These are phyloP conservation scores for Clunio marinus DNA, from an alignment of 2,888 invertebrate species.

Conservation along the genomic window DNA sequence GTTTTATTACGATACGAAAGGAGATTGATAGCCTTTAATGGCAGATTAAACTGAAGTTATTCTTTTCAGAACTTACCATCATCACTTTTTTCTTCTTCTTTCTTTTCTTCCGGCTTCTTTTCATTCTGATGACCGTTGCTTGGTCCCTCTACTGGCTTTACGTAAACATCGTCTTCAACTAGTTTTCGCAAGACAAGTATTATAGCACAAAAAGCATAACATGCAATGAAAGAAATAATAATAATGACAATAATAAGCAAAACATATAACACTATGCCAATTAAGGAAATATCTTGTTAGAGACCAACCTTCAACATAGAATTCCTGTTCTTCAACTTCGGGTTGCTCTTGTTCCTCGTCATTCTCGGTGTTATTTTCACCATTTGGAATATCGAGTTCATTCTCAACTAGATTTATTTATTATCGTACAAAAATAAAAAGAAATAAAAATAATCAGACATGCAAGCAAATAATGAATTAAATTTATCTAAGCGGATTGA, in stretches of 20 bases:
- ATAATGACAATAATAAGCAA: too few relatives aligned
- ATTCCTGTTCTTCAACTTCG: conserved; percentile 37
- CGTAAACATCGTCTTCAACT: conserved; percentile 33
- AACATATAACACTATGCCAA: neutral
- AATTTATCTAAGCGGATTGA: too few relatives aligned
- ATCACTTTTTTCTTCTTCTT: conserved; percentile 25
- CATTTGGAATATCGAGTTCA: conserved; percentile 37
- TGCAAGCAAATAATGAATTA: conserved; percentile 1
- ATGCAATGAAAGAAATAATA: conserved; percentile 6
- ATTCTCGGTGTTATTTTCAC: conserved; percentile 30
- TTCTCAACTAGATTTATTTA: conserved; percentile 16
- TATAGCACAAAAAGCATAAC: conserved; percentile 1
- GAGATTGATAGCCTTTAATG: too few relatives aligned
- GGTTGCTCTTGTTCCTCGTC: conserved; percentile 35
- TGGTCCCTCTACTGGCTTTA: conserved; percentile 24
- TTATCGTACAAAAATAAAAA: neutral
- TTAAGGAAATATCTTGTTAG: neutral
- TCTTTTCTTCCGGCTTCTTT: conserved; percentile 20
- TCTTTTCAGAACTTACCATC: conserved; percentile 13
- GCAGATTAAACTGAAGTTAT: too few relatives aligned
- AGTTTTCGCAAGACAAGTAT: neutral
- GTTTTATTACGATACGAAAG: too few relatives aligned
- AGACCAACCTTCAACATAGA: conserved; percentile 36
- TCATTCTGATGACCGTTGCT: conserved; percentile 13
- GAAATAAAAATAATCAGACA: neutral